Base-by-base conservation (phyloP, 2,888 invertebrate species). In the Palloptera scutellata region DNA sequence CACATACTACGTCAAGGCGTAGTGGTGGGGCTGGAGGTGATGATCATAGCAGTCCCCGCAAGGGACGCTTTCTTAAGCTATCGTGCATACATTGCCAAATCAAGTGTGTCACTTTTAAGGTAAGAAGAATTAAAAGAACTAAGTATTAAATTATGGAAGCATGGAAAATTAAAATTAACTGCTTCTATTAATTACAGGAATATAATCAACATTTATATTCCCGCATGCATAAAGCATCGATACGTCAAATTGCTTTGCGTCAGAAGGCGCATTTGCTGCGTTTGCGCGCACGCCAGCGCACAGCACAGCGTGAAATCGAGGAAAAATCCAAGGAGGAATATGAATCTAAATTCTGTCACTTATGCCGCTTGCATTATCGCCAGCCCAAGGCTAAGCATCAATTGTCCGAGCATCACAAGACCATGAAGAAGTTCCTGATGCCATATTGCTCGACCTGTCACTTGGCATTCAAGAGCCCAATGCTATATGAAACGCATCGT, bases 401-500 rank as follows among this genome's bases (percentile, higher is more conserved):
- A 79, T 86, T 89, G 66, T 92, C 93, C 40, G 91, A 92, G 76
- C 89, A 92, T 43, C 94, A 95, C 80, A 90, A 92, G 84, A 91
- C 91, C 78, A 93, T 94, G 89, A 93, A 92, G 84, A 91, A 92
- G 79, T 94, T 94, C 85, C 86, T 95, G 70, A 91, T 92, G 88
- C 94, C 94, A 1, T 91, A 89, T 83, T 94, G 94, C 79, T 90
- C 91, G 77, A 88, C 91, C 59, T 95, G 94, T 82, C 90, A 91
- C 68, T 85, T 92, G 75, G 89, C 91, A 51, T 94, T 93, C 86
- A 91, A 92, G 76, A 92, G 93, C 73, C 93, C 94, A 13, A 94
- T 94, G 92, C 87, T 92, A 15, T 94, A 91, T 82, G 94, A 95
- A 81, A 91, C 91, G 71, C 95, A 95, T 84, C 89, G 93, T 73